A percentile compares a stretch with the other conserved stretches of the same genome.
Conservation (phyloP, 2,888 invertebrate genomes). For the Drosophila subquinaria region DNA sequence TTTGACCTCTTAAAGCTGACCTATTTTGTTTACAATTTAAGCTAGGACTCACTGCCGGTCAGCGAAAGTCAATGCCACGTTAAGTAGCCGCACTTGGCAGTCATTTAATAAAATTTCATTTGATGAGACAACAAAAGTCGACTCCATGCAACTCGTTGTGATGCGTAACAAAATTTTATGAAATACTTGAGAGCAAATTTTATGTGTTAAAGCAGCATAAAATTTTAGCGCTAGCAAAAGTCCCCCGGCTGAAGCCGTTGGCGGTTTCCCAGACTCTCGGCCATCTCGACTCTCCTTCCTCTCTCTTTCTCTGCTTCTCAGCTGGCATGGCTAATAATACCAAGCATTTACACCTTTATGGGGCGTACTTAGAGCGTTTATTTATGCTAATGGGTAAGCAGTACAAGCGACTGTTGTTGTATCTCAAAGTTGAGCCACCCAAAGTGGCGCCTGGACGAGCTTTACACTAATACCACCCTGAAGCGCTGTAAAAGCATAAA, state of each 20-base stretch:
- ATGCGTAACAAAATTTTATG: constrained; percentile 79
- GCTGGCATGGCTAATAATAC: constrained; percentile 73
- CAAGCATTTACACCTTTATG: constrained; percentile 83
- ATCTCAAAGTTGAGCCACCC: constrained; percentile 31
- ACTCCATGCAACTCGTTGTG: constrained; percentile 58
- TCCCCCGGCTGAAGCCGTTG: constrained; percentile 49
- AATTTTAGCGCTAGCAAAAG: constrained; percentile 80
- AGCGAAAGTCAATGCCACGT: constrained; percentile 50
- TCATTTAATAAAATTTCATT: constrained; percentile 78
- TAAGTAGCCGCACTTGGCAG: constrained; percentile 55
- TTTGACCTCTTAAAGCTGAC: constrained; percentile 42
- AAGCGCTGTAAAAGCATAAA: constrained; percentile 80
- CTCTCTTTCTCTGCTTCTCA: constrained; percentile 14
- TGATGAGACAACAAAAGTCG: constrained; percentile 53
- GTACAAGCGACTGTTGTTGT: constrained; percentile 35
- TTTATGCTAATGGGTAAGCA: constrained; percentile 80
- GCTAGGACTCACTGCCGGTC: constrained; percentile 10
- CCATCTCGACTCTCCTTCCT: background rate
- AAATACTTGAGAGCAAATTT: constrained; percentile 77
- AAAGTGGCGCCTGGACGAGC: constrained; percentile 60
- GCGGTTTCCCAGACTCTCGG: constrained; percentile 54
- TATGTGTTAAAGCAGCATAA: constrained; percentile 74
- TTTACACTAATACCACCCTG: constrained; percentile 81
- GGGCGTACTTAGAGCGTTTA: constrained; percentile 78
- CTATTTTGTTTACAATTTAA: constrained; percentile 34